Evolutionary conservation across 2,113 vertebrate species (phyloP), one percentile per base, ranked within the genome.

Genomic region (Morone chrysops): DNA sequence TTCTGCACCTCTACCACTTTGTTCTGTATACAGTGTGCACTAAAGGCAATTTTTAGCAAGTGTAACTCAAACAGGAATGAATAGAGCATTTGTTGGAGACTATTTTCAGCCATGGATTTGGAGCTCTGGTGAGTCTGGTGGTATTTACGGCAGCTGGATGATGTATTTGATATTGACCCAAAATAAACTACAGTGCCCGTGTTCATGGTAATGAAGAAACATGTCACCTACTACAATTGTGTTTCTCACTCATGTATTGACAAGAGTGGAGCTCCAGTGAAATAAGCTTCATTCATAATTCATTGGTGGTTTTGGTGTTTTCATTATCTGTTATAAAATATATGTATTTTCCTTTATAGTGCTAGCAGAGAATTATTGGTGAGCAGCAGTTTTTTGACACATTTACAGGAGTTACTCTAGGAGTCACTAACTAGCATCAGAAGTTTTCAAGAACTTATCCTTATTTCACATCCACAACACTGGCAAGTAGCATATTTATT

Each of bases 331-430:
- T 22, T 4, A 1, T 22, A 18, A 51, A 70, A 25, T 14, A 36
- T 13, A 8, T 61, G 16, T 18, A 47, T 13, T 54, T 66, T 67
- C 14, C 3, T 65, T 72, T 38, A 16, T 25, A 61, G 25, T 5
- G 16, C 36, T 53, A 56, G 65, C n/a, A 56, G 17, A 65, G 40
- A 66, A 59, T 31, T 66, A 40, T 11, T 68, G 10, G 8, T 38
- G 25, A 45, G 43, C 36, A 56, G 61, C 48, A 69, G 20, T 65
- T 51, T 74, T 63, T 51, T 68, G 8, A 51, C 65, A 73, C n/a
- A 43, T 53, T 79, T 40, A 61, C n/a, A 75, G 31, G 16, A 48
- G 41, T 4, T 69, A n/a, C n/a, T n/a, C n/a, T n/a, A n/a, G n/a
- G n/a, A n/a, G n/a, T n/a, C 14, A 13, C 25, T 43, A 31, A 40